A percentile compares a stretch with the other conserved stretches of the same genome.
Evolutionary conservation across 2,113 vertebrate species (phyloP).

Genomic region (Dicaeum eximium): DNA sequence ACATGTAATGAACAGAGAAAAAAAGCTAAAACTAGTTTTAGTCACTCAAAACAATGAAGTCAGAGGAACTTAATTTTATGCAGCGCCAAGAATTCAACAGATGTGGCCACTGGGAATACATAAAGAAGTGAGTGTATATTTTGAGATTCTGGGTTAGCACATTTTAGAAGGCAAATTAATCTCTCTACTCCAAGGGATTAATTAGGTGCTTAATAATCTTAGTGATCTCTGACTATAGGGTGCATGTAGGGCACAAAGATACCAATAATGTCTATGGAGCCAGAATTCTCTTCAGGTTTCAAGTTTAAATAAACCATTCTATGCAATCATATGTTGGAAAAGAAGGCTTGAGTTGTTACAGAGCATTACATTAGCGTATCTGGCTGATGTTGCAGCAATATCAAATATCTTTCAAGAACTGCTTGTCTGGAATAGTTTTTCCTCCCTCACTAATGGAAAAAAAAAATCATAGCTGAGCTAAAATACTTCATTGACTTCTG

Average conservation of each 20-base stretch:
- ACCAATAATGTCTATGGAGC: not conserved
- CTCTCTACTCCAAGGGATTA: not conserved
- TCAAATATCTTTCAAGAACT: conserved; percentile 23
- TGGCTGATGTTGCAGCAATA: not conserved
- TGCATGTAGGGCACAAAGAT: not conserved
- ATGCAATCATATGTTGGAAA: not conserved
- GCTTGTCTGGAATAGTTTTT: conserved; percentile 27
- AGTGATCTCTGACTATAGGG: not conserved
- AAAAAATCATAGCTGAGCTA: not conserved
- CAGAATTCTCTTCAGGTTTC: conserved; percentile 37
- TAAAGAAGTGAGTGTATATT: not conserved
- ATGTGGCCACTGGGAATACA: not conserved
- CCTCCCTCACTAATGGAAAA: not conserved
- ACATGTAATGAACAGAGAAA: not conserved
- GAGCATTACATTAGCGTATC: not conserved
- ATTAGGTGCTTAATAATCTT: conserved; percentile 28
- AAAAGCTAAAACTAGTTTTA: not conserved
- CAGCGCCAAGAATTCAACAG: not conserved
- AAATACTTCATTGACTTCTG: not conserved
- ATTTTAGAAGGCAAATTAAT: conserved; percentile 41
- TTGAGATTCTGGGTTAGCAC: not conserved
- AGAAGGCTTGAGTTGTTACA: not conserved
- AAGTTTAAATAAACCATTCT: conserved; percentile 49
- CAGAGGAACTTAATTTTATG: not conserved
- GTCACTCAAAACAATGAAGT: not conserved